Evolutionary conservation across 2,888 invertebrate species (phyloP).

Genomic region (Lepetodrilus schrolli): DNA sequence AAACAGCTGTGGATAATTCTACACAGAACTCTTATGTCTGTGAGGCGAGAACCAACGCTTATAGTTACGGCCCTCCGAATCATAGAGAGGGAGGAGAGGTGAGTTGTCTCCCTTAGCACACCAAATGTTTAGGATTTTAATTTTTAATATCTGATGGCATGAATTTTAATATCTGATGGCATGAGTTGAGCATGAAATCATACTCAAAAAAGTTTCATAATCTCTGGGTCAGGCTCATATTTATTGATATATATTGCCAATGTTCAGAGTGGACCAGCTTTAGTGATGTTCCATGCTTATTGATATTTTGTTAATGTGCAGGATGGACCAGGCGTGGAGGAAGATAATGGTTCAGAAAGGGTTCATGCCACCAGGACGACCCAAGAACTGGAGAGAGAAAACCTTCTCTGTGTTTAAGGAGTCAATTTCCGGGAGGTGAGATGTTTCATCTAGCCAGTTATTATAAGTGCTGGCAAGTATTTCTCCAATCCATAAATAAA

Average conservation of each 20-base stretch:
- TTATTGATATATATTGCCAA: too few relatives aligned
- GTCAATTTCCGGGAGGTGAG: conserved; percentile 75
- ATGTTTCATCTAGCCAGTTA: neutral
- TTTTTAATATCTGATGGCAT: too few relatives aligned
- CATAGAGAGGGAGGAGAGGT: conserved; percentile 95
- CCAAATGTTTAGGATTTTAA: too few relatives aligned
- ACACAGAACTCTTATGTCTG: conserved; percentile 92
- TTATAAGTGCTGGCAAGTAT: too few relatives aligned
- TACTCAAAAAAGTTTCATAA: too few relatives aligned
- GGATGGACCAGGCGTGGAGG: conserved; percentile 88
- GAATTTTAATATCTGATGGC: too few relatives aligned
- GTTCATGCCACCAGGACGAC: conserved; percentile 94
- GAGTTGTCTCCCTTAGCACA: conserved; percentile 9
- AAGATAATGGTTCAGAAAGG: conserved; percentile 86
- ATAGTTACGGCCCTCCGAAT: conserved; percentile 97
- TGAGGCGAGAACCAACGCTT: conserved; percentile 86
- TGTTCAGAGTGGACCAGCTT: too few relatives aligned
- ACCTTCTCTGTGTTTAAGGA: conserved; percentile 83
- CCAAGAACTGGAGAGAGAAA: conserved; percentile 91
- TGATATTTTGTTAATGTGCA: too few relatives aligned
- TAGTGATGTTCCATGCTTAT: too few relatives aligned
- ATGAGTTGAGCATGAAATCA: too few relatives aligned
- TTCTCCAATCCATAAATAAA: too few relatives aligned
- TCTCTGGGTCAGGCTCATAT: too few relatives aligned
- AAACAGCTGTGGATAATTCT: conserved; percentile 93